Conservation (phyloP, 2,797 vertebrate species). For the Poeciliopsis turneri region DNA sequence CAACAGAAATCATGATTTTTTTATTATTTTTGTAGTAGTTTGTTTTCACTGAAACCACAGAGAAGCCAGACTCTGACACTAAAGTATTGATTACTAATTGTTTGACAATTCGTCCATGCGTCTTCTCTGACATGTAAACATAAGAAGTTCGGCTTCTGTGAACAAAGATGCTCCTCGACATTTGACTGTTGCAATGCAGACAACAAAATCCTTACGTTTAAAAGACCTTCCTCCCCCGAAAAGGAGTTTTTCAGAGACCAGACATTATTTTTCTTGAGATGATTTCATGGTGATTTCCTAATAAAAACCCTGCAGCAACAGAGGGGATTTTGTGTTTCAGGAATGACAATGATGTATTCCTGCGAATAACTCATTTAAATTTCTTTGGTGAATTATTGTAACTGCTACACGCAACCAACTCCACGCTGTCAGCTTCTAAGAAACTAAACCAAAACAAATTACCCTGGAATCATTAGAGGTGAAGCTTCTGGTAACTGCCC, state of each 20-base stretch:
- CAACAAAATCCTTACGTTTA: background rate
- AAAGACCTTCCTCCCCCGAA: background rate
- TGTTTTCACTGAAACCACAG: background rate
- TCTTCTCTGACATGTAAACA: background rate
- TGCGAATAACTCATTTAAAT: slow-evolving; percentile 11
- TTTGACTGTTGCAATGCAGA: background rate
- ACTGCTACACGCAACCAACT: background rate
- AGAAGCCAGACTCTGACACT: background rate
- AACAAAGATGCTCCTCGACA: background rate
- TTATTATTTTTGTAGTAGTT: background rate
- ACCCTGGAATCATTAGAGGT: background rate
- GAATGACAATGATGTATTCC: slow-evolving; percentile 10
- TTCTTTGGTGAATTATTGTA: background rate
- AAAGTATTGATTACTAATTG: background rate
- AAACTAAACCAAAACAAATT: background rate
- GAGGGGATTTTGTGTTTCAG: slow-evolving; percentile 23
- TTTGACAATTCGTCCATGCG: background rate
- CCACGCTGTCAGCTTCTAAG: background rate
- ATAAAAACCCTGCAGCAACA: background rate
- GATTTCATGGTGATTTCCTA: slow-evolving; percentile 43
- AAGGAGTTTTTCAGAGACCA: background rate
- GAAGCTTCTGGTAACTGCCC: slow-evolving; percentile 10
- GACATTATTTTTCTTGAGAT: slow-evolving; percentile 1
- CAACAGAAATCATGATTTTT: background rate
- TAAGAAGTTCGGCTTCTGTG: background rate